Base-by-base conservation (phyloP, 2,113 vertebrate species). In the Cheirogaleus medius region DNA sequence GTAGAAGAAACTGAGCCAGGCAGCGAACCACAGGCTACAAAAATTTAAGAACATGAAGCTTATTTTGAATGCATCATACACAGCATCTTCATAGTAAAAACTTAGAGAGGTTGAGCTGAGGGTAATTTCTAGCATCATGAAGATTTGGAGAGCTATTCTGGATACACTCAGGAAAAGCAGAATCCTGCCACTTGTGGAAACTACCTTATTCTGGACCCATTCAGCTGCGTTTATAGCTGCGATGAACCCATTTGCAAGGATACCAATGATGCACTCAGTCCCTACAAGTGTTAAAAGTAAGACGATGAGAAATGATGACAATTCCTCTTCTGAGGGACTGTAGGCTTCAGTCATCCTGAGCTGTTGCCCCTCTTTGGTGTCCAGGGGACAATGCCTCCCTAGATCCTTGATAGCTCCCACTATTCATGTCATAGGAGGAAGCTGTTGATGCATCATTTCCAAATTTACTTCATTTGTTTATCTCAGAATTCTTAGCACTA, bases 381-480 rank as follows among this genome's bases (percentile, higher is more conserved):
- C 25, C 92, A 58, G 9, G 69, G 37, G 58, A 47, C 74, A 95
- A 90, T 27, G 23, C 63, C 42, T 92, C 82, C 39, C 18, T 49
- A 11, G 42, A 6, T 87, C 49, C 69, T 71, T 77, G 37, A 29
- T 47, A 73, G 32, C 54, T 90, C 37, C 81, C 11, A 29, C 20
- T 56, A 2, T 15, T 83, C 32, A 32, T 39, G 73, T 80, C 68
- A 83, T 6, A 87, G 80, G 87, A 93, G 90, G 80, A 92, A 92
- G 92, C 42, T 80, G 69, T 8, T 60, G 89, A 87, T 47, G 37
- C 7, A 56, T 77, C 80, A 66, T 95, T 95, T 93, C 56, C 84
- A 96, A 96, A 93, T 93, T 58, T 20, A 73, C n/a, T 60, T 9
- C 47, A 97, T 98, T 98, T 98, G 95, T 96, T 97, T 97, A 87